Base-by-base conservation (phyloP, 2,113 vertebrate species). In the Uropsilus gracilis region DNA sequence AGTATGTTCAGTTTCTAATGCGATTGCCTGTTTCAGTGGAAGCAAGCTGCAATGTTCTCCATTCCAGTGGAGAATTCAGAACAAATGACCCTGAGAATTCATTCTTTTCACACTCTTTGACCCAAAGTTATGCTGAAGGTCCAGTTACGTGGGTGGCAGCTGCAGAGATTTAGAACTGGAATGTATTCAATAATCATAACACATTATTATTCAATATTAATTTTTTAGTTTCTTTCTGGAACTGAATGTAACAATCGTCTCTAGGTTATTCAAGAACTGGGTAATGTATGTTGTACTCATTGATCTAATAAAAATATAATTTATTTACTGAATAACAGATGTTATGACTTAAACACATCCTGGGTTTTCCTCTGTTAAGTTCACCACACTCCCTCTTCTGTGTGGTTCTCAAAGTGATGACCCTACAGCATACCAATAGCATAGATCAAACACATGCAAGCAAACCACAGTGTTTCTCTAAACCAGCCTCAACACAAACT, bases 361-460 rank as follows among this genome's bases (percentile, higher is more conserved):
- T 18, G 26, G 28, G 2, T 8, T 18, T 48, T 39, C 0, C 6
- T 24, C 3, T 42, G 26, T 55, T 53, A 16, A 12, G 16, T 61
- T 42, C n/a, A 32, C 4, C 20, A 3, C 3, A 4, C 6, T 6
- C 3, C 4, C 2, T 16, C 50, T 53, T 32, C 11, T 24, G 4
- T 8, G n/a, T 46, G 44, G 8, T 91, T 78, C 63, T 80, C 22
- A n/a, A 32, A 84, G 63, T n/a, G n/a, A 50, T 57, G 34, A 93
- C 28, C 63, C 6, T 30, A 4, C 1, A 44, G 7, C 12, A 61
- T 6, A 32, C 20, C 61, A 72, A 13, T 0, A n/a, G 6, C 13
- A 22, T 10, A 6, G n/a, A 48, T 32, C 3, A 0, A 5, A 9
- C 59, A 63, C 30, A n/a, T 57, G 30, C 14, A 72, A 68, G n/a